phyloP scores from a whole-genome alignment of 2,797 vertebrate genomes.

The Hafferia zeledoni region DNA sequence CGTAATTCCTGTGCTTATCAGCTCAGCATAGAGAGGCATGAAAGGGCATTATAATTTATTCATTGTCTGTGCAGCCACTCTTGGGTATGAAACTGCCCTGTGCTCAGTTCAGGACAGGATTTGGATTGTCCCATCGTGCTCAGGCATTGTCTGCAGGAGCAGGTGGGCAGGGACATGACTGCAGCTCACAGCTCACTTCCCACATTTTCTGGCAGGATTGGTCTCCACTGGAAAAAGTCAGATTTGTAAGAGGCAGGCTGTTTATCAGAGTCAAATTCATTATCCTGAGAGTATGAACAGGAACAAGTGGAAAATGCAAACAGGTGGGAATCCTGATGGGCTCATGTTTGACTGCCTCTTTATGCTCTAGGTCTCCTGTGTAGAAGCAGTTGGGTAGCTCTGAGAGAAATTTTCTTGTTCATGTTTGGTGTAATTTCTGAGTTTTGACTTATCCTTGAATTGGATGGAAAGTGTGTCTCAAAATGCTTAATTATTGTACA shows the following conservation, averaged over 20 bases:
- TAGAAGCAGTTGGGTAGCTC: not conserved
- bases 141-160: accelerated
- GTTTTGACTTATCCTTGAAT: not conserved
- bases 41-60: accelerated
- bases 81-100: not conserved
- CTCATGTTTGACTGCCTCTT: not conserved
- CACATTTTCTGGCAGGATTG: accelerated
- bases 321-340: not conserved
- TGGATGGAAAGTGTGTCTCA: not conserved
- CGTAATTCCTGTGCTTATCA: accelerated
- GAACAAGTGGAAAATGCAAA: not conserved
- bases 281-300: not conserved
- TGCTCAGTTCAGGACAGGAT: accelerated
- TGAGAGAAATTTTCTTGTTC: not conserved
- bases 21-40: not conserved
- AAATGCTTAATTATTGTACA: not conserved
- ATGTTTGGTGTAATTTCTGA: not conserved
- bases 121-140: accelerated
- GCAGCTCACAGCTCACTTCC: not conserved
- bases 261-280: not conserved
- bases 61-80: not conserved
- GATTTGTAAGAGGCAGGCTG: not conserved
- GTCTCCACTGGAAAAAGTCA: not conserved
- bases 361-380: accelerated
- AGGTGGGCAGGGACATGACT: accelerated